Evolutionary conservation across 2,113 vertebrate genomes (phyloP).

Genomic region (Apteryx owenii): DNA sequence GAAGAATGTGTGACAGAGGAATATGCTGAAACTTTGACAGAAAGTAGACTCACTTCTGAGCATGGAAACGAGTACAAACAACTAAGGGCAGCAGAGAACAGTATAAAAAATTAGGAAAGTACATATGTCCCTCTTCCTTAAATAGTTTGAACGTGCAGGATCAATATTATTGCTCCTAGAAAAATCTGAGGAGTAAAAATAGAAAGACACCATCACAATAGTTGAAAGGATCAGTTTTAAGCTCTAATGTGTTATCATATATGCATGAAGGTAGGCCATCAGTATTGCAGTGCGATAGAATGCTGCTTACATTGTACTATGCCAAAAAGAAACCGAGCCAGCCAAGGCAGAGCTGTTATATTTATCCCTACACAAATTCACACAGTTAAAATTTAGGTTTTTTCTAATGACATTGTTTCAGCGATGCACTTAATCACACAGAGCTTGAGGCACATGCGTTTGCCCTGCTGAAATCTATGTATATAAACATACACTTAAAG

Average conservation of each 20-base stretch:
- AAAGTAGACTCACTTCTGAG: slow-evolving; percentile 2
- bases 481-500: neutral
- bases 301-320: neutral
- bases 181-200: neutral
- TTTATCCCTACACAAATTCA: neutral
- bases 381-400: neutral
- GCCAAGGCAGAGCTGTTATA: neutral
- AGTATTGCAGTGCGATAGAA: neutral
- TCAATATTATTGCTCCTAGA: neutral
- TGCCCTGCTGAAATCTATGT: neutral
- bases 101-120: neutral
- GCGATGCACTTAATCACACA: neutral
- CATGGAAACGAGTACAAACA: neutral
- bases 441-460: neutral
- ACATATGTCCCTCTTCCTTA: neutral
- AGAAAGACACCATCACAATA: neutral
- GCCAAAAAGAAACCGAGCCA: neutral
- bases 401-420: neutral
- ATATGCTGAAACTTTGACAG: slow-evolving; percentile 27
- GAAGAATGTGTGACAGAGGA: slow-evolving; percentile 20
- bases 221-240: neutral
- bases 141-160: neutral
- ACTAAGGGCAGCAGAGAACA: neutral
- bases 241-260: neutral
- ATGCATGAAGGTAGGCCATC: neutral